Percentiles rank a stretch among this genome's conserved stretches.
Conservation (phyloP, 2,113 vertebrate species). For the Rousettus leschenaultii region DNA sequence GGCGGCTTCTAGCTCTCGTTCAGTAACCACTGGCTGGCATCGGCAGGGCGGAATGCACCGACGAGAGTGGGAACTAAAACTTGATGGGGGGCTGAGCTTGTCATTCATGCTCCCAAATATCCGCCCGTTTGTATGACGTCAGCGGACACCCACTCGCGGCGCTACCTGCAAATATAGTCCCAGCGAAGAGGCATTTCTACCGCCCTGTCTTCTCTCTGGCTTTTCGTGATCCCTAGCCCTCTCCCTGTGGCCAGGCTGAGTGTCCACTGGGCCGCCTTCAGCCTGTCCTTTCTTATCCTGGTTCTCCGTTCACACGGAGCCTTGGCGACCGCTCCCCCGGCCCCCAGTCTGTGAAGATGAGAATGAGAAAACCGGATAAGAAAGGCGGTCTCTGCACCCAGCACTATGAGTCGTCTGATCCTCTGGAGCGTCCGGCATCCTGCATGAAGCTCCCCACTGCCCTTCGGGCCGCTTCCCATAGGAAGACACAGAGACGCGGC, state of each 20-base stretch:
- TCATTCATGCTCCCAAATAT: not conserved
- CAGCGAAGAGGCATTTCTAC: not conserved
- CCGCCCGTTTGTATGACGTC: not conserved
- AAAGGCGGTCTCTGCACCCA: not conserved
- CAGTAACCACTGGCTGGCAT: not conserved
- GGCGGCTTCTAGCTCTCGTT: not conserved
- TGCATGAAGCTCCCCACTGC: not conserved
- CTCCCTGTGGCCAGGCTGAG: not conserved
- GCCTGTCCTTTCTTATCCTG: not conserved
- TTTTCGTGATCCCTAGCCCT: not conserved
- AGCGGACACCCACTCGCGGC: not conserved
- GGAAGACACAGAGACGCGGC: not conserved
- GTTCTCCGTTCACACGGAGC: not conserved
- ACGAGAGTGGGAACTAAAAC: not conserved
- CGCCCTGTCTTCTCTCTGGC: not conserved
- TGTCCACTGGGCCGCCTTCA: not conserved
- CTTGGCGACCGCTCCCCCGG: too few species aligned
- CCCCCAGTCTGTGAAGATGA: not conserved
- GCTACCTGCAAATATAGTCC: not conserved
- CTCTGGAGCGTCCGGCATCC: not conserved
- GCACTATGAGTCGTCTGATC: not conserved
- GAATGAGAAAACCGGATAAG: not conserved
- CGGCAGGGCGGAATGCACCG: not conserved
- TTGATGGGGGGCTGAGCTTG: not conserved
- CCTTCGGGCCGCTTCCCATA: not conserved